Conservation (phyloP, 1,140 invertebrate species). For the Asbolus verrucosus region DNA sequence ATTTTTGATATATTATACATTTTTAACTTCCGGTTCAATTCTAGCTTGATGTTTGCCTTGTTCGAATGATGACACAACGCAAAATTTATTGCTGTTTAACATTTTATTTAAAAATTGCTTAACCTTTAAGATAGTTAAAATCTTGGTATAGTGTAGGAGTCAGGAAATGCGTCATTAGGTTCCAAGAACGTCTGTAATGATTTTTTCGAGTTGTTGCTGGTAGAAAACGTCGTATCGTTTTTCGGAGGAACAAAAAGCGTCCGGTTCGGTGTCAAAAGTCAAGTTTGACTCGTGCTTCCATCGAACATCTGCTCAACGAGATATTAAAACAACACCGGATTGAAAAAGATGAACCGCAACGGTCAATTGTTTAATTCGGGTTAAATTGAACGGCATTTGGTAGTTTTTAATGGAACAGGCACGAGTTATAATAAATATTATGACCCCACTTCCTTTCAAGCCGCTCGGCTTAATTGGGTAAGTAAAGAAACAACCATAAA, state of each 20-base stretch:
- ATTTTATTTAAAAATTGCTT: too few relatives aligned
- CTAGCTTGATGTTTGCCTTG: too few relatives aligned
- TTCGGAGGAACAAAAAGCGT: not conserved
- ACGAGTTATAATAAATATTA: constrained; percentile 62
- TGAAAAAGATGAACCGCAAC: constrained; percentile 46
- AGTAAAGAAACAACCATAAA: constrained; percentile 53
- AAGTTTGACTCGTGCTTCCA: constrained; percentile 37
- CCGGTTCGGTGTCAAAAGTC: constrained; percentile 15
- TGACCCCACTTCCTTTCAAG: constrained; percentile 59
- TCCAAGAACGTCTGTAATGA: too few relatives aligned
- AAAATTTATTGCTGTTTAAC: too few relatives aligned
- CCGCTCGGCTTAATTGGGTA: constrained; percentile 58
- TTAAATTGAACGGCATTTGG: constrained; percentile 61
- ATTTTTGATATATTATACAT: too few relatives aligned
- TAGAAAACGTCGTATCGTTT: too few relatives aligned
- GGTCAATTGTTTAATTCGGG: constrained; percentile 61
- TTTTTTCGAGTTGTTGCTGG: too few relatives aligned
- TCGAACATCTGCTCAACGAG: not conserved
- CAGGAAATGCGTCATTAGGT: too few relatives aligned
- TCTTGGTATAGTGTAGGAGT: too few relatives aligned
- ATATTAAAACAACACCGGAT: constrained; percentile 41
- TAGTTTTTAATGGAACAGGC: constrained; percentile 58
- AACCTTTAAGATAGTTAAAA: too few relatives aligned
- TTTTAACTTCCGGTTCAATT: too few relatives aligned
- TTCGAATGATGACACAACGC: too few relatives aligned